Evolutionary conservation across 2,113 vertebrate genomes (phyloP), one percentile per base, ranked within the genome.

Genomic region (Falco punctatus): DNA sequence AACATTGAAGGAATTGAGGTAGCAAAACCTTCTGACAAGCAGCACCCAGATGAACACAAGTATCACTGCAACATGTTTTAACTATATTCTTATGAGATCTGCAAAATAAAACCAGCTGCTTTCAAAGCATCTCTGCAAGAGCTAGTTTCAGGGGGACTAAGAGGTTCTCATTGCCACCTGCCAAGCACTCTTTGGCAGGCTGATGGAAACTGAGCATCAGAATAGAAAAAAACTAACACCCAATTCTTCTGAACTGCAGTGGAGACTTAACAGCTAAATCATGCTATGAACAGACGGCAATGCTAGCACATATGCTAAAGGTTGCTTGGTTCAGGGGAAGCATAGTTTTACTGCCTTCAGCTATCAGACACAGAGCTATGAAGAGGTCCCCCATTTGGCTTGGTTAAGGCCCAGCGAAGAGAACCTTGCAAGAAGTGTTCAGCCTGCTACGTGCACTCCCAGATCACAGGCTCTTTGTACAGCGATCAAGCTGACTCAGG

Each of bases 381-480:
- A 59, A 64, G 23, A 71, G 13, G 11, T 27, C 16, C 9, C 20
- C 62, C 52, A 6, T 4, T 35, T 2, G 3, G 18, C 13, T n/a
- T 2, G 2, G 27, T 44, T 24, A 69, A 72, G 14, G 40, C 17
- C 28, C 65, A 57, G 6, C 4, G 23, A 91, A 54, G 11, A 72
- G 49, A 66, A 64, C 10, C 13, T 51, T 26, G 5, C 35, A 65
- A 54, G 52, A 72, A 61, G 18, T 3, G 13, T 30, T 58, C 10
- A 21, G 55, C 26, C 69, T 51, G n/a, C 51, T 35, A 3, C 2
- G 2, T 54, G 21, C 11, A 3, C 27, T 32, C 13, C 22, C 5
- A 49, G 52, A 4, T 35, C 52, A 35, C 0, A 0, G 13, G 14
- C n/a, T 49, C 33, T 23, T 6, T 10, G 27, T 19, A 16, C 32